Conservation (phyloP, 2,888 invertebrate species). For the Ditylenchus weischeri region DNA sequence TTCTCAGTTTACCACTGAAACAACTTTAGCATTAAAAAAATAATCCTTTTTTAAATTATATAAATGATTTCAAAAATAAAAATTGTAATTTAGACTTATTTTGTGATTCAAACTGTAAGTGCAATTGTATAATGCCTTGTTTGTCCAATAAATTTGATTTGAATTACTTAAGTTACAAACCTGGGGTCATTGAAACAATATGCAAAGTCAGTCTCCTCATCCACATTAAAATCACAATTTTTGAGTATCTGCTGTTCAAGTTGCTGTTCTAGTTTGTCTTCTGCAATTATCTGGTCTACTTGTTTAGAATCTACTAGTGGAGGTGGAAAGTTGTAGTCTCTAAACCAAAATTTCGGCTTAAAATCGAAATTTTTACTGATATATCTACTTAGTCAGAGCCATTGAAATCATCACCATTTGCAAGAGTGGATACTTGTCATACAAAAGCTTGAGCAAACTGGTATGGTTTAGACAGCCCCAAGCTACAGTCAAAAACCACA, state of each 20-base stretch:
- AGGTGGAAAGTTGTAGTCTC: slow-evolving; percentile 16
- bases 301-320: slow-evolving; percentile 3
- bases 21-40: no score
- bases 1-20: background rate
- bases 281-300: background rate
- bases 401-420: slow-evolving; percentile 25
- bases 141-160: no score
- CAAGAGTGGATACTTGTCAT: slow-evolving; percentile 24
- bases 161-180: background rate
- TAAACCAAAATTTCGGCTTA: background rate
- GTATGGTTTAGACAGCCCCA: slow-evolving; percentile 26
- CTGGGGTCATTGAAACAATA: slow-evolving; percentile 3
- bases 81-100: no score
- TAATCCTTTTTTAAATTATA: no score
- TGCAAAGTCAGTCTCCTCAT: background rate
- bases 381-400: slow-evolving; percentile 25
- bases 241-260: background rate
- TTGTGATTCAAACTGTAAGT: no score
- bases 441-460: slow-evolving; percentile 3
- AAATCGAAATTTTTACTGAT: background rate
- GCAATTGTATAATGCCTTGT: no score
- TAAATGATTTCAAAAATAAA: no score
- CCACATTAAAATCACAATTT: background rate
- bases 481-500: slow-evolving; percentile 20
- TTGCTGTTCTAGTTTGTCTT: slow-evolving; percentile 13